These are phyloP conservation scores for Muscicapa striata DNA, from an alignment of 2,797 vertebrate species.

Conservation along the genomic window DNA sequence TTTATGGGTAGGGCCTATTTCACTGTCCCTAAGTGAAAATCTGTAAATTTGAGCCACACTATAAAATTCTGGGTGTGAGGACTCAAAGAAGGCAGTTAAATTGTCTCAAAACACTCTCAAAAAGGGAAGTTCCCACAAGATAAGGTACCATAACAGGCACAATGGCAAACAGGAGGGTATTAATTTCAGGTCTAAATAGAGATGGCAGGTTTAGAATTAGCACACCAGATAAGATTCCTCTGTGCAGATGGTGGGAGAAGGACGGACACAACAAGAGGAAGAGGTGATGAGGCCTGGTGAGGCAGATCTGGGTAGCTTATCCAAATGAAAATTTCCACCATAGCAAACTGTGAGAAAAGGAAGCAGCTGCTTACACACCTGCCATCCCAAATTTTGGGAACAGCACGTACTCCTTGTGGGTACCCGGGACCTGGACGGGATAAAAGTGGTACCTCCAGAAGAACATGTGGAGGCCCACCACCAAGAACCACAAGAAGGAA, in stretches of 20 bases:
- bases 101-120: background rate
- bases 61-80: background rate
- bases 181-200: background rate
- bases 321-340: fast-evolving
- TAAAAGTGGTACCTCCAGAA: background rate
- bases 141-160: too few species aligned
- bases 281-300: background rate
- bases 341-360: background rate
- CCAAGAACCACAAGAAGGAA: background rate
- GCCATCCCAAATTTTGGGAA: background rate
- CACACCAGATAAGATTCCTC: background rate
- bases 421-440: background rate
- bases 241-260: background rate
- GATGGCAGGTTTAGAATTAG: background rate
- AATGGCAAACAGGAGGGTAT: background rate
- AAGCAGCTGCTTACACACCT: background rate
- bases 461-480: too few species aligned
- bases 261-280: background rate
- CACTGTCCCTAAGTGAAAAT: background rate
- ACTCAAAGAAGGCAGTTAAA: background rate
- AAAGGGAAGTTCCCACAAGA: background rate
- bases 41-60: fast-evolving
- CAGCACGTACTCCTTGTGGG: fast-evolving
- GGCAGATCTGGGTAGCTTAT: background rate
- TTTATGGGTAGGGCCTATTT: background rate